Evolutionary conservation across 2,797 vertebrate genomes (phyloP).

Genomic region (Nyctibius grandis): DNA sequence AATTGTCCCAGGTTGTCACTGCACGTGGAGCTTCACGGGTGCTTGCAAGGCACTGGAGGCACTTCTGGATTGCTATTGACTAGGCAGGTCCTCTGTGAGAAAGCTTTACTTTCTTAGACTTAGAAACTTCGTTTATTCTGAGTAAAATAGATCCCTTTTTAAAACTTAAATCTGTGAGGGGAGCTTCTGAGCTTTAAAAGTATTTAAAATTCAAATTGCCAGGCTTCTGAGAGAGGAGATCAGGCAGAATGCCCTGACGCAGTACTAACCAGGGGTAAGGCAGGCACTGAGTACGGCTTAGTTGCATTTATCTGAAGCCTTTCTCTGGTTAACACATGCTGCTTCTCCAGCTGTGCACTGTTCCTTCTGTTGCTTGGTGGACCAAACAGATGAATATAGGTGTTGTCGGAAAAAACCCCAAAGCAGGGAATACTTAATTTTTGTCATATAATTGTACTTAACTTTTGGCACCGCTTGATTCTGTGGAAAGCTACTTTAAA

Average conservation of each 20-base stretch:
- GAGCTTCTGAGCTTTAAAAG: neutral
- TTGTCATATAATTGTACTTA: neutral
- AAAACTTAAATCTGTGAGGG: neutral
- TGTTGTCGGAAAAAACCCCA: neutral
- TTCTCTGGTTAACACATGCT: neutral
- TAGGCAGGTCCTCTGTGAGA: neutral
- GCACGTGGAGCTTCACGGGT: neutral
- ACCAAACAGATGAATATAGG: neutral
- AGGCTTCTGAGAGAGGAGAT: neutral
- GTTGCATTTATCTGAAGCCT: neutral
- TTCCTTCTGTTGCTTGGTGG: neutral
- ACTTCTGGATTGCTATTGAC: neutral
- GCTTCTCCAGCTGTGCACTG: rapidly evolving
- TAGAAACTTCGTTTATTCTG: neutral
- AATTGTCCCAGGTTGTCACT: neutral
- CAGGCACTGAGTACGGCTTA: neutral
- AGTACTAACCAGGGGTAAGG: neutral
- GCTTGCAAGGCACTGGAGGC: neutral
- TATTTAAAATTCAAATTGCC: neutral
- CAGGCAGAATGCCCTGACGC: neutral
- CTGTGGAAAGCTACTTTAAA: neutral
- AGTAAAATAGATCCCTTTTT: neutral
- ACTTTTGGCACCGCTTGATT: neutral
- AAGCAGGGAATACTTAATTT: neutral
- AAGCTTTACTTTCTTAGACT: neutral